Evolutionary conservation across 1,140 invertebrate species (phyloP).

Genomic region (Trichonephila clavata): DNA sequence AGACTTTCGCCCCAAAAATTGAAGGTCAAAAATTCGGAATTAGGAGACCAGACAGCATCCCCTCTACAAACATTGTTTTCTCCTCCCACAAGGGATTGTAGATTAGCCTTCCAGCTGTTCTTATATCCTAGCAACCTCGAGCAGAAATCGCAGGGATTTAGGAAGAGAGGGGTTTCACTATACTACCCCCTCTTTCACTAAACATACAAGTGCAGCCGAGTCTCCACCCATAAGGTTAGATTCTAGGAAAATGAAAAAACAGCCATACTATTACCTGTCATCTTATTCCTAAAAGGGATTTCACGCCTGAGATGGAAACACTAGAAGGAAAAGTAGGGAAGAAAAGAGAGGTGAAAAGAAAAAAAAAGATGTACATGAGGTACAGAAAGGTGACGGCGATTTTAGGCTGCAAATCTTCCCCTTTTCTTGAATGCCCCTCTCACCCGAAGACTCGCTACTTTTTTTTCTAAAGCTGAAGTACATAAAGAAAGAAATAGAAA

Average conservation of each 20-base stretch:
- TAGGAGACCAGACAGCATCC: conserved; percentile 38
- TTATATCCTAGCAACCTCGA: conserved; percentile 37
- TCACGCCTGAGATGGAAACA: conserved; percentile 8
- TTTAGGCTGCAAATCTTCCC: conserved; percentile 27
- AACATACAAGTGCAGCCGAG: background rate
- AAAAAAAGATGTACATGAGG: conserved; percentile 17
- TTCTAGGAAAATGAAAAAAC: conserved; percentile 58
- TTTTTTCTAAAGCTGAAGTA: background rate
- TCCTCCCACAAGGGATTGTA: conserved; percentile 45
- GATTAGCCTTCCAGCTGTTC: conserved; percentile 68
- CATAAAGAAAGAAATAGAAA: background rate
- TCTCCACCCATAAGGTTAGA: background rate
- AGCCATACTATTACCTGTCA: conserved; percentile 62
- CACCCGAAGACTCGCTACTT: background rate
- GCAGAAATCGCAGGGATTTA: conserved; percentile 23
- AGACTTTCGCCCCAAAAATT: background rate
- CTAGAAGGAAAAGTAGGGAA: background rate
- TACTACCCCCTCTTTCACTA: background rate
- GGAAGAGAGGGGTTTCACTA: background rate
- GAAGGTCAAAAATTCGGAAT: background rate
- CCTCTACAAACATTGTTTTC: background rate
- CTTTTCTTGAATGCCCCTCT: background rate
- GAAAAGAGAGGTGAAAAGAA: too few species aligned
- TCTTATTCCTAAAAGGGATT: conserved; percentile 63
- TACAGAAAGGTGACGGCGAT: conserved; percentile 60